Evolutionary conservation across 2,888 invertebrate genomes (phyloP).

Genomic region (Drosophila kuntzei): DNA sequence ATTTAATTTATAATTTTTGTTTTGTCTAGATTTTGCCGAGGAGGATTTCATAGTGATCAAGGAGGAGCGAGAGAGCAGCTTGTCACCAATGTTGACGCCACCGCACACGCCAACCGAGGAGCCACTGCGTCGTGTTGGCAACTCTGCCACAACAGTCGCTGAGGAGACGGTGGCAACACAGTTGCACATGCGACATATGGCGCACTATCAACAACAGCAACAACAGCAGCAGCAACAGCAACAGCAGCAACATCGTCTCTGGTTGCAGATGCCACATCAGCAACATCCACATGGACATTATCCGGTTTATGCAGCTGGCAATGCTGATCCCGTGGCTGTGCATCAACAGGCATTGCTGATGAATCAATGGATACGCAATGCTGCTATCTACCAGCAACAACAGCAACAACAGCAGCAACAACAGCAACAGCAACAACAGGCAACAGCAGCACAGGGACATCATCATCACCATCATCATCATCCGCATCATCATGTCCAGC

Average conservation of each 20-base stretch:
- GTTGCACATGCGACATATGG: conserved; percentile 72
- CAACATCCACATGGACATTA: conserved; percentile 77
- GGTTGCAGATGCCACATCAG: conserved; percentile 63
- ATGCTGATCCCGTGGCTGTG: conserved; percentile 87
- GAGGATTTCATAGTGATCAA: conserved; percentile 88
- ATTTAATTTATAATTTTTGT: background rate
- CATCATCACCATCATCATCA: conserved; percentile 36
- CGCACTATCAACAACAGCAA: conserved; percentile 64
- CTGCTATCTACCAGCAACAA: conserved; percentile 87
- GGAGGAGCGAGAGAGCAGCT: conserved; percentile 87
- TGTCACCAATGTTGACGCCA: conserved; percentile 89
- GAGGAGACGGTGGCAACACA: conserved; percentile 80
- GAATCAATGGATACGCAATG: conserved; percentile 91
- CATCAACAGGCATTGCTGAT: conserved; percentile 88
- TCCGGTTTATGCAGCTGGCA: conserved; percentile 65
- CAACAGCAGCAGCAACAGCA: conserved; percentile 66
- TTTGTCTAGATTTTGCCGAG: conserved; percentile 86
- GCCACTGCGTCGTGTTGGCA: conserved; percentile 60
- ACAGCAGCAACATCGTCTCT: conserved; percentile 67
- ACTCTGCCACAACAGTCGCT: conserved; percentile 49
- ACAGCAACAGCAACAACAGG: conserved; percentile 83
- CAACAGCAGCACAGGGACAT: conserved; percentile 75
- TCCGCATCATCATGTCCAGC: conserved; percentile 82
- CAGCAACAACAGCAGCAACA: conserved; percentile 57
- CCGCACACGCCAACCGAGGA: conserved; percentile 90